phyloP scores from a whole-genome alignment of 2,113 vertebrate genomes.

The Kryptolebias marmoratus region DNA sequence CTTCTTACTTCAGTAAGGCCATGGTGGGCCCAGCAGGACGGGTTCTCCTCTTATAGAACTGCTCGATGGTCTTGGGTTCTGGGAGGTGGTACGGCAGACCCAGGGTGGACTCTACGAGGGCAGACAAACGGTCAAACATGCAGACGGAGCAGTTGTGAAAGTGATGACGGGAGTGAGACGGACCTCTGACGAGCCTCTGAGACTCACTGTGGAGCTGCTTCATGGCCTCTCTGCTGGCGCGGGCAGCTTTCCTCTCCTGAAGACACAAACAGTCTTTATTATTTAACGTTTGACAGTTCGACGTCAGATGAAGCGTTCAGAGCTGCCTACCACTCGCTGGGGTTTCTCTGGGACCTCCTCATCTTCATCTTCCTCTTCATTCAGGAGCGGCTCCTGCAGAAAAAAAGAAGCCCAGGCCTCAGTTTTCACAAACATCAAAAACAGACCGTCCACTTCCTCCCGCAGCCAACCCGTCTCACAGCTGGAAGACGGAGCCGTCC shows the following conservation, averaged over 20 bases:
- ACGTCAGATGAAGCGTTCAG: not conserved
- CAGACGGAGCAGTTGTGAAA: not conserved
- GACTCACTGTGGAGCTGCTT: constrained; percentile 94
- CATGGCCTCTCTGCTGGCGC: constrained; percentile 91
- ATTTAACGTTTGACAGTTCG: not conserved
- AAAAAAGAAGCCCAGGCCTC: not conserved
- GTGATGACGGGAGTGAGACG: constrained; percentile 19
- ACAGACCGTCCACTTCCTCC: not conserved
- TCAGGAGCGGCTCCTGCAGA: constrained; percentile 46
- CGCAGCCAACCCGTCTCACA: not conserved
- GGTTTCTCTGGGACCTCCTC: constrained; percentile 60
- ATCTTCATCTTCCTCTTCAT: constrained; percentile 52
- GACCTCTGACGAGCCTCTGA: constrained; percentile 94
- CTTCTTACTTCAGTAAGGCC: constrained; percentile 90
- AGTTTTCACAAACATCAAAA: no score
- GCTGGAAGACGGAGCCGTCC: not conserved
- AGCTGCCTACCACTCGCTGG: constrained; percentile 67
- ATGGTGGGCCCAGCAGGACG: constrained; percentile 86
- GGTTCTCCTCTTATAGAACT: constrained; percentile 88
- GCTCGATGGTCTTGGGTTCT: constrained; percentile 89
- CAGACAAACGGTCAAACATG: not conserved
- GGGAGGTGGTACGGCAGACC: constrained; percentile 94
- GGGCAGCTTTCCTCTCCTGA: constrained; percentile 94
- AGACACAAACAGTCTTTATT: not conserved
- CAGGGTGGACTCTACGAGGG: constrained; percentile 84